Base-by-base conservation (phyloP, 2,113 vertebrate genomes). In the Sinocyclocheilus grahami region DNA sequence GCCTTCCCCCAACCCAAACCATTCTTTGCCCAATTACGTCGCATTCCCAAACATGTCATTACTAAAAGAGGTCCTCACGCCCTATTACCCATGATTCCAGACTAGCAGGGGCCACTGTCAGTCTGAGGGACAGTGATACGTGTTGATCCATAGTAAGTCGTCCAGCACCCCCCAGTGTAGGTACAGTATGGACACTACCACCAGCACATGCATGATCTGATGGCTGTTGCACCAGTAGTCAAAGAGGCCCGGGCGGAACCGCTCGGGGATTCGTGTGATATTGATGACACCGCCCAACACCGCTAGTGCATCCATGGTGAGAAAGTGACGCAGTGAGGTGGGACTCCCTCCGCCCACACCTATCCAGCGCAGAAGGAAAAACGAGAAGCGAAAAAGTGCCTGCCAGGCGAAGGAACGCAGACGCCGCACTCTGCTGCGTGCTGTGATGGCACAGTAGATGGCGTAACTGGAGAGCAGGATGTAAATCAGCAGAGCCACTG, bases 221-320 rank as follows among this genome's bases (percentile, higher is more conserved):
- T 98, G 97, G 83, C 97, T 97, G 93, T 97, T 98, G 91, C 96
- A 97, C 96, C 97, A 97, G 94, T 97, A 98, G 96, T 98, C 97
- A 58, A 98, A 98, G 85, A 95, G 94, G 60, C 97, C 97, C 0
- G 97, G 97, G 22, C 94, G 92, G 92, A 97, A 97, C 65, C 97
- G 96, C 92, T 98, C 97, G 0, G 97, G 97, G 85, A 97, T 94
- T 53, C 97, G 95, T 0, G 94, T 93, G 91, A 97, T 96, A 78
- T 98, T 98, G 93, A 98, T 97, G 93, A 97, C 88, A 1, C 97
- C 97, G 82, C 97, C 97, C 75, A 96, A 94, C 89, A 97, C 93
- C 0, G 97, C 97, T 93, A 98, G 91, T 0, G 94, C 93, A 27
- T 98, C 97, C 97, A 97, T 98, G 80, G 93, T 96, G 90, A 98